phyloP scores from a whole-genome alignment of 2,888 invertebrate genomes.

The Aphrophora alni region DNA sequence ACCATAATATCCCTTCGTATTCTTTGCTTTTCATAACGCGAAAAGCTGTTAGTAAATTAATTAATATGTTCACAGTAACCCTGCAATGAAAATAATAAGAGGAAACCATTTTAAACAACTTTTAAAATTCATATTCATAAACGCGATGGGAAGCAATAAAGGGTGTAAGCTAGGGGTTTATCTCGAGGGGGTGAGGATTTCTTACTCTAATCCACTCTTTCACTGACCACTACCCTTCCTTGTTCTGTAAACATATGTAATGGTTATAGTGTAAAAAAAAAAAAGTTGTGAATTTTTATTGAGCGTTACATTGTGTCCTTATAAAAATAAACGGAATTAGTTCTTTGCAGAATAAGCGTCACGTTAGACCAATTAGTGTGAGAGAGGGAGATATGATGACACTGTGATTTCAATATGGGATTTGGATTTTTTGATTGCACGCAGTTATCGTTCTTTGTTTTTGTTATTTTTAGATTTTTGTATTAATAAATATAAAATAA shows the following conservation, averaged over 20 bases:
- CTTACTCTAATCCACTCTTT: constrained; percentile 6
- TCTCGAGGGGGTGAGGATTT: constrained; percentile 5
- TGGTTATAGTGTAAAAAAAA: neutral
- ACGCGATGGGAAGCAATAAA: neutral
- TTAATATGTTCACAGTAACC: neutral
- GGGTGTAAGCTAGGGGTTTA: neutral
- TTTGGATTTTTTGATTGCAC: no score
- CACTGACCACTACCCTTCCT: neutral
- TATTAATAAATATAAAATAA: no score
- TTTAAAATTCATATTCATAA: constrained; percentile 9
- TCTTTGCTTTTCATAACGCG: neutral
- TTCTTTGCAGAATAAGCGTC: neutral
- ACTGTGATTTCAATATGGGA: no score
- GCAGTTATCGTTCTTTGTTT: no score
- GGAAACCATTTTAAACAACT: neutral
- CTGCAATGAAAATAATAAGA: constrained; percentile 2
- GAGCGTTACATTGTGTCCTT: neutral
- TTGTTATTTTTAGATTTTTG: no score
- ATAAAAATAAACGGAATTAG: neutral
- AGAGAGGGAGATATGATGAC: neutral
- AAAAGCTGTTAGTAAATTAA: neutral
- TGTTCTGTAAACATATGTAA: neutral
- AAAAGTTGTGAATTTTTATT: neutral
- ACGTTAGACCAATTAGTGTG: neutral
- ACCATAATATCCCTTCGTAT: neutral